Percentiles rank a stretch among this genome's conserved stretches.
phyloP scores from a whole-genome alignment of 2,113 vertebrate species.

The Enhydra lutris region DNA sequence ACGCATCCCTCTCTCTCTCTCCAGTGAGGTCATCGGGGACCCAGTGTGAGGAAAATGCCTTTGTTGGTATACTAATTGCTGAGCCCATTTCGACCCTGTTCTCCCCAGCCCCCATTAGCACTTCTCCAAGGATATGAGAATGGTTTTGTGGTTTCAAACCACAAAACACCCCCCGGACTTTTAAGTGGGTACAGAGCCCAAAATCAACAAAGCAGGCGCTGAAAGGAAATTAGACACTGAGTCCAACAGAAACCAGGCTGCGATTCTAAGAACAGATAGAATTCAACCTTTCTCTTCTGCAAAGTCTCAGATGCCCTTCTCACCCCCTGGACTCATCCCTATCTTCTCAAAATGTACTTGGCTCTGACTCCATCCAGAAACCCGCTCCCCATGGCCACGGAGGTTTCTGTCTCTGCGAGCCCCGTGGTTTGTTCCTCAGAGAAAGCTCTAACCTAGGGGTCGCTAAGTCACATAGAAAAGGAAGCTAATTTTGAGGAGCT shows the following conservation, averaged over 20 bases:
- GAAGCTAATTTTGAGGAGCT: neutral
- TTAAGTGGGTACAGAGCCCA: neutral
- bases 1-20: neutral
- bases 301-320: neutral
- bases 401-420: neutral
- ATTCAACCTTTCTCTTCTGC: neutral
- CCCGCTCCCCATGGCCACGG: accelerated
- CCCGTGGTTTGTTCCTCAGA: neutral
- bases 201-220: constrained; percentile 28
- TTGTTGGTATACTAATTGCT: neutral
- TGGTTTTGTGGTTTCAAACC: neutral
- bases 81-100: neutral
- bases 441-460: neutral
- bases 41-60: neutral
- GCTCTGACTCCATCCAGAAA: neutral
- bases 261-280: neutral
- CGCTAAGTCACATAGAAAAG: neutral
- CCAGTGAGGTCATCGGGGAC: neutral
- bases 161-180: neutral
- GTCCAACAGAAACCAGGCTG: neutral
- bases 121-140: constrained; percentile 25
- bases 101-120: constrained; percentile 34
- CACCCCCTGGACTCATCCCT: neutral
- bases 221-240: constrained; percentile 10
- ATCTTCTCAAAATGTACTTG: neutral